These are phyloP conservation scores for Lepidotrigona ventralis DNA, from an alignment of 1,140 invertebrate genomes.

Conservation along the genomic window DNA sequence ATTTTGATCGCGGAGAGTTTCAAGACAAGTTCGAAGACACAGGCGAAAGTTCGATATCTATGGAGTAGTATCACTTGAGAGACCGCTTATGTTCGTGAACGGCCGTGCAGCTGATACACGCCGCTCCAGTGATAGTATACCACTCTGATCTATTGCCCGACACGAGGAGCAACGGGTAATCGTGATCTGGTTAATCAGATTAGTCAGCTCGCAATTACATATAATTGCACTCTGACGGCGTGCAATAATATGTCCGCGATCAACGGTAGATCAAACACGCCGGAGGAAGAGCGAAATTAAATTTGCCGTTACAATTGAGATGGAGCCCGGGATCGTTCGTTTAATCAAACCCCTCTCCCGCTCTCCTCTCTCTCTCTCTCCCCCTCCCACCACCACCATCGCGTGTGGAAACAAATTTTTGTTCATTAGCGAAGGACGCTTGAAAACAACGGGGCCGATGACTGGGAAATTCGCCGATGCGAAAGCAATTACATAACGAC, in stretches of 20 bases:
- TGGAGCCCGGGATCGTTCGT: background rate
- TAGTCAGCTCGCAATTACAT: slow-evolving; percentile 55
- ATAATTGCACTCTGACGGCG: slow-evolving; percentile 53
- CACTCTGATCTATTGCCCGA: slow-evolving; percentile 46
- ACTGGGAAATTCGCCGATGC: background rate
- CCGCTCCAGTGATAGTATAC: slow-evolving; percentile 20
- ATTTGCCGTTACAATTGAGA: background rate
- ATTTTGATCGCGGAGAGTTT: background rate
- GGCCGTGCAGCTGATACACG: background rate
- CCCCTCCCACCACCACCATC: background rate
- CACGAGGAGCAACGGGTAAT: slow-evolving; percentile 22
- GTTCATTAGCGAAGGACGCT: background rate
- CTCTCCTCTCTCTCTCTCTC: no score
- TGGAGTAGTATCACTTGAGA: background rate
- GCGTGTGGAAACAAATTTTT: background rate
- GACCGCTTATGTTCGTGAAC: background rate
- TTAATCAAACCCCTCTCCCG: background rate
- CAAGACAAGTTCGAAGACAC: background rate
- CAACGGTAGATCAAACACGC: background rate
- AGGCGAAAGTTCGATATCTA: background rate
- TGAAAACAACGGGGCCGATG: background rate
- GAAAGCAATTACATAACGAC: background rate
- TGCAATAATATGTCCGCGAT: slow-evolving; percentile 24
- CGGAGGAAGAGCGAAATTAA: background rate
- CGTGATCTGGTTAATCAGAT: slow-evolving; percentile 57